Base-by-base conservation (phyloP, 2,888 invertebrate species). In the Lymantria monacha region DNA sequence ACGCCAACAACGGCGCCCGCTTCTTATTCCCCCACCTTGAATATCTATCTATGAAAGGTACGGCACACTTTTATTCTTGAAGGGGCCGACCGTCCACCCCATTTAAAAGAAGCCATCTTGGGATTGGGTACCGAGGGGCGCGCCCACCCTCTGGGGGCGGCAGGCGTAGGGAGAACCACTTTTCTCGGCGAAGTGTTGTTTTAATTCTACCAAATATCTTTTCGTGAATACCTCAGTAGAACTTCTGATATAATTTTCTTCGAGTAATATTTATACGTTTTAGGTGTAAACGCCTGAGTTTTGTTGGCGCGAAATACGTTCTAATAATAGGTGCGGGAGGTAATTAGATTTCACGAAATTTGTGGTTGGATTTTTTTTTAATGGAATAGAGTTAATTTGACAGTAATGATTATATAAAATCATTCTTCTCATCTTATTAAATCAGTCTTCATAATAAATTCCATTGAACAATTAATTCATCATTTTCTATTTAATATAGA, bases 91-190 rank as follows among this genome's bases (percentile, higher is more conserved):
- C 78, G 90, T 85, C 91, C 89, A 87, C 91, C 90, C 89, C 83
- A 79, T 85, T 86, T 87, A 87, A 90, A 90, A 90, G 90, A 87
- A 90, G 91, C 90, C 90, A 91, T 91, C 90, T 91, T 91, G 89
- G 87, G 81, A 82, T 81, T 81, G 85, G 78, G 74, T 69, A 74
- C 70, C 46, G 63, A 69, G 73, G 79, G 76, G 73, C 66, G 63
- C 74, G 70, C 74, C 72, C 67, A 59, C 61, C 70, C 67, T 66
- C 51, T 64, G 68, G 70, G 66, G 70, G 70, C 66, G 61, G 72
- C 66, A 71, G 71, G 61, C 59, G 64, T 53, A 55, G 81, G 82
- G 83, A 74, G 82, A 79, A 82, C 83, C 86, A 86, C 86, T 87
- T 87, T 87, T 87, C 87, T 85, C 84, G 79, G 79, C 81, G 81